A percentile compares a stretch with the other conserved stretches of the same genome.
Evolutionary conservation across 2,888 invertebrate genomes (phyloP).

Genomic region (Ommatoiulus sabulosus): DNA sequence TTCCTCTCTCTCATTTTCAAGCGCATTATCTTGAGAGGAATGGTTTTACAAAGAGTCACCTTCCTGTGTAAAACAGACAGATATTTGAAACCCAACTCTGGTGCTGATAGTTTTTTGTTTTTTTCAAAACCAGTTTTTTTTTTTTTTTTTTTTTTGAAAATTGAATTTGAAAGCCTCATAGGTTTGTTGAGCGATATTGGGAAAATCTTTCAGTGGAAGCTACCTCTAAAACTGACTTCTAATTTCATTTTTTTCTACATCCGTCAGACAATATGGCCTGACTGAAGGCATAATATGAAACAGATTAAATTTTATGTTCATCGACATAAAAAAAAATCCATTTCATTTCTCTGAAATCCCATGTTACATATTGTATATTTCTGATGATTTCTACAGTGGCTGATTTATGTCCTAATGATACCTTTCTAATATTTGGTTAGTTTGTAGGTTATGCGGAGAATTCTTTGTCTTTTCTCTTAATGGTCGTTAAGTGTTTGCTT

Average conservation of each 20-base stretch:
- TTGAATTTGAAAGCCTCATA: not conserved
- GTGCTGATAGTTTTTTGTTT: not conserved
- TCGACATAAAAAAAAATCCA: not conserved
- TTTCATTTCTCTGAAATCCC: not conserved
- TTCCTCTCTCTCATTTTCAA: conserved; percentile 10
- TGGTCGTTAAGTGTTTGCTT: not conserved
- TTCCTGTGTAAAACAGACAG: not conserved
- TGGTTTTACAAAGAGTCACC: conserved; percentile 20
- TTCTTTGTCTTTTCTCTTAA: not conserved
- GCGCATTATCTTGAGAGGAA: conserved; percentile 25
- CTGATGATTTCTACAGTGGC: not conserved
- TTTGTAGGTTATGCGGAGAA: not conserved
- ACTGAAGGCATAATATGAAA: not conserved
- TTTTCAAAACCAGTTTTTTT: not conserved
- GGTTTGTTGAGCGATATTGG: not conserved
- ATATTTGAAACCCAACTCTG: not conserved
- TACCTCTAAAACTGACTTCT: not conserved
- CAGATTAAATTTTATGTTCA: not conserved
- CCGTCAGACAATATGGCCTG: not conserved
- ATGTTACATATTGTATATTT: not conserved
- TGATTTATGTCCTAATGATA: too few relatives aligned
- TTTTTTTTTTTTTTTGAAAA: not conserved
- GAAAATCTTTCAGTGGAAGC: not conserved
- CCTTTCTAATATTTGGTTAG: not conserved
- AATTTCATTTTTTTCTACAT: not conserved